Base-by-base conservation (phyloP, 2,113 vertebrate genomes). In the Brachyhypopomus gauderio region DNA sequence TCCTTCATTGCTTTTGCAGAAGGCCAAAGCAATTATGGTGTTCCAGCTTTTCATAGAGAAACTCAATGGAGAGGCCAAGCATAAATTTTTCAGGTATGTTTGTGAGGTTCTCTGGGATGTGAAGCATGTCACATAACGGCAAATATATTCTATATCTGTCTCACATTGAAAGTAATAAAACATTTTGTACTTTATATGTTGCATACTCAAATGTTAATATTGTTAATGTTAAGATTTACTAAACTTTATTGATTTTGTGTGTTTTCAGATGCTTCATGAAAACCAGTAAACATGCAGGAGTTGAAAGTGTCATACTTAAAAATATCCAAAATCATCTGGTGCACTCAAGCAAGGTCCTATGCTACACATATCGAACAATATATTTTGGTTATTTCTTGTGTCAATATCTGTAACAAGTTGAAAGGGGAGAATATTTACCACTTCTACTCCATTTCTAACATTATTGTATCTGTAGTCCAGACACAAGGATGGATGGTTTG, bases 261-360 rank as follows among this genome's bases (percentile, higher is more conserved):
- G 48, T 25, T 92, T 88, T 36, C 82, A 98, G 98, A 89, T 96
- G 95, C 87, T 93, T 97, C 85, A 85, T 99, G 88, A 96, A 94
- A 93, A 96, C 94, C 85, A 98, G 95, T 86, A 92, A 93, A 80
- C 97, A 99, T 78, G 91, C 95, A 66, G 97, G 97, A 30, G 93
- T 98, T 64, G 93, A 98, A 86, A 94, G 95, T 81, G 94, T 94
- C 70, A 89, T 98, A 78, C 94, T 99, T 84, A 96, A 97, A 82
- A 98, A 97, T 85, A 96, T 98, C 84, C 97, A 92, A 90, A 96
- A 94, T 88, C 95, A 99, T 85, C 93, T 96, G 67, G 95, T 97
- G 69, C 77, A 89, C 17, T 92, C 94, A 0, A 87, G 95, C 82
- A 94, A 87, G 96, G 98, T 98, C 90, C 55, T 66, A 34, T 20